These are phyloP conservation scores for Silurus glanis DNA, from an alignment of 2,113 vertebrate species.

Conservation along the genomic window DNA sequence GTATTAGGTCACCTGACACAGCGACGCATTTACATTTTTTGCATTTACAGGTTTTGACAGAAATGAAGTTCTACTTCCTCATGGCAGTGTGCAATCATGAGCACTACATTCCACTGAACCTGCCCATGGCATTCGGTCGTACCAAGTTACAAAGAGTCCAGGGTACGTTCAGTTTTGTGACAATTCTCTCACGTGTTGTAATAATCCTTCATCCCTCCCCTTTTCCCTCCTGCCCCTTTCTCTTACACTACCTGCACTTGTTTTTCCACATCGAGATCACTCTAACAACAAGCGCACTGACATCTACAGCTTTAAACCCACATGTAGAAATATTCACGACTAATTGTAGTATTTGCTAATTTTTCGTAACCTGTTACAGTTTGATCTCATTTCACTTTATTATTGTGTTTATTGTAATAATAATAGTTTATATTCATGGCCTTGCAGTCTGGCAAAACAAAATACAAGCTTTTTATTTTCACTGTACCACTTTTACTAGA, in stretches of 20 bases:
- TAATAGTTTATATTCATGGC: neutral
- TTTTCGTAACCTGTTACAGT: neutral
- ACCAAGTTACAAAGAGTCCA: constrained; percentile 89
- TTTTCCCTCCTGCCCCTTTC: neutral
- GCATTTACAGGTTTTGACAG: constrained; percentile 79
- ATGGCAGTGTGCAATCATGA: constrained; percentile 91
- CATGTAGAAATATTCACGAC: neutral
- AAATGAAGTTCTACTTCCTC: constrained; percentile 97
- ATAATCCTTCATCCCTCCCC: neutral
- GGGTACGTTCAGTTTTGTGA: constrained; percentile 68
- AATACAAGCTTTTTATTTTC: neutral
- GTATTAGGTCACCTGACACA: neutral
- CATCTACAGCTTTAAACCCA: neutral
- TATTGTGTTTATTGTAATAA: neutral
- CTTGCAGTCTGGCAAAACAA: neutral
- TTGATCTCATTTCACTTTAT: neutral
- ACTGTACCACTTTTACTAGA: neutral
- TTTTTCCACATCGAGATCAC: neutral
- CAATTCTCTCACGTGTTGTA: neutral
- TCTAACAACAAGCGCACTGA: constrained; percentile 8
- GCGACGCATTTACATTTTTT: neutral
- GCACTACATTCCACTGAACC: constrained; percentile 94
- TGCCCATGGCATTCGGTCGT: constrained; percentile 93
- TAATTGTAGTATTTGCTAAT: neutral
- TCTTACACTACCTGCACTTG: neutral